Base-by-base conservation (phyloP, 1,140 invertebrate species). In the Homarus americanus region DNA sequence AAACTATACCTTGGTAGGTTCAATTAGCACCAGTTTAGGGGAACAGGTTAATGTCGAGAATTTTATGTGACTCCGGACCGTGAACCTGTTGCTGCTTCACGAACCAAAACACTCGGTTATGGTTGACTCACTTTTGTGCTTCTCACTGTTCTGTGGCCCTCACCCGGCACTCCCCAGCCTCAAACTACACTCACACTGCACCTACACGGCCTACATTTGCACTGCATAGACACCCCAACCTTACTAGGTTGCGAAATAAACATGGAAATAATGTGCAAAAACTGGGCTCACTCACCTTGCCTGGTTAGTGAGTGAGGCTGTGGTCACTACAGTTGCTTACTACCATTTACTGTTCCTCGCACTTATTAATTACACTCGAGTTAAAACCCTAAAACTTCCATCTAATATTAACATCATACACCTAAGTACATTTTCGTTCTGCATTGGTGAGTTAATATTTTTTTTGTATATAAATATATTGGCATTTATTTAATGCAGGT, bases 171-270 rank as follows among this genome's bases (percentile, higher is more conserved):
- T 34, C 83, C 66, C 44, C 32, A 73, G 24, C 69, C n/a, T 49
- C 83, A 76, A 69, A 86, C 69, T 86, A 41, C 83, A 86, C 69
- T 36, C 28, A 38, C 83, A 86, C 83, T 86, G 72, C 83, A 86
- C 72, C 40, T 41, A 86, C 83, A 86, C 83, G 83, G 72, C 83
- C 83, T 86, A 86, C 83, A 86, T 86, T 86, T 75, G 72, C 69
- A 86, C 83, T 49, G 63, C 63, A 86, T 86, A 86, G 72, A 86
- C 83, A 86, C 41, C 83, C n/a, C 83, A 49, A 63, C 83, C 83
- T 86, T 86, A 86, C 83, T 86, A 86, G 83, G 83, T 86, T 86
- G 83, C 83, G 83, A 86, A 86, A 86, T 86, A 86, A 86, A 86
- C 83, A 86, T 41, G 83, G 72, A 86, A 86, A 86, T 86, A 86